These are phyloP conservation scores for Apodemus agrarius DNA, from an alignment of 2,797 vertebrate genomes.

Conservation along the genomic window DNA sequence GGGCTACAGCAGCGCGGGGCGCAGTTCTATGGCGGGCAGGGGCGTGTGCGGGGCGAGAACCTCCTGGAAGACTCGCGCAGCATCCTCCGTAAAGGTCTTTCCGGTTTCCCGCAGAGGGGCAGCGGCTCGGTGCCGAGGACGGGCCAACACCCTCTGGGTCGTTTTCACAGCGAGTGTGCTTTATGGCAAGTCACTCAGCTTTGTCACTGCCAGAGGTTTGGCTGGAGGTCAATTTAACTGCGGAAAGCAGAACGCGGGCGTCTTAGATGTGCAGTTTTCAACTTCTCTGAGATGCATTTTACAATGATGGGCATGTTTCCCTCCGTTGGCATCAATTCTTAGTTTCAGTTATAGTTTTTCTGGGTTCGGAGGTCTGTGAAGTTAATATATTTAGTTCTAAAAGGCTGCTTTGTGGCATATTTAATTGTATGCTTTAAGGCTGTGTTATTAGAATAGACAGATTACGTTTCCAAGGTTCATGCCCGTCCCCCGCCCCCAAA, in stretches of 20 bases:
- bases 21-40: background rate
- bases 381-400: background rate
- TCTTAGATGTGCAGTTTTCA: background rate
- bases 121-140: background rate
- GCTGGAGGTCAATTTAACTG: background rate
- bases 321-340: background rate
- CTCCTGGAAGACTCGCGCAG: background rate
- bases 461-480: background rate
- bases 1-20: background rate
- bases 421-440: background rate
- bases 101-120: background rate
- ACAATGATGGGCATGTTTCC: background rate
- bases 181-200: background rate
- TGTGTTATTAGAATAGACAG: background rate
- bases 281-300: conserved; percentile 36
- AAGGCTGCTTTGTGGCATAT: background rate
- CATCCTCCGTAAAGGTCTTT: background rate
- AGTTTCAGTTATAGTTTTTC: background rate
- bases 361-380: background rate
- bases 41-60: background rate
- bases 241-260: background rate
- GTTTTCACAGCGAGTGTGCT: background rate
- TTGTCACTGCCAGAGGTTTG: background rate
- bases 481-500: too few relatives aligned
- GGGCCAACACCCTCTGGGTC: background rate